Evolutionary conservation across 2,888 invertebrate genomes (phyloP), one percentile per base, ranked within the genome.

Genomic region (Tholera decimalis): DNA sequence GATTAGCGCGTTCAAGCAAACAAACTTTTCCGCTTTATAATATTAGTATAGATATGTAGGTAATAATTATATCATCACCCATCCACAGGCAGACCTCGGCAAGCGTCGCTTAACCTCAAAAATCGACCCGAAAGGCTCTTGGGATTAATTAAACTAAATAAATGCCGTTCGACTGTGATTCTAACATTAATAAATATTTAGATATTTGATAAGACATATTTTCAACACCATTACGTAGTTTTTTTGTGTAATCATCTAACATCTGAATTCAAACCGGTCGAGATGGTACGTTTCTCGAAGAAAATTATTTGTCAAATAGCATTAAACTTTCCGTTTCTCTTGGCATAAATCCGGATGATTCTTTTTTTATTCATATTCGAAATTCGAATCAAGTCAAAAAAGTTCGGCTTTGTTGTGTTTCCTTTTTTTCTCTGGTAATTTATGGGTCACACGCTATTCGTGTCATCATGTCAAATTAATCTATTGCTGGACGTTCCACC

Each of bases 401-500:
- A 20, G 7, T 47, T 33, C 2, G 8, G 22, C 0, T 4, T 20
- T n/a, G 11, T 28, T n/a, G 24, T 13, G 13, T 9, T 39, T 46
- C 3, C 1, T 39, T 8, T 15, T 44, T 51, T 39, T 9, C 8
- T 33, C 30, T 72, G 26, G 22, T 24, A 13, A 35, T 57, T 37
- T 69, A 22, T 71, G 15, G 35, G 35, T n/a, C 22, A 43, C 41
- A 72, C 28, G 62, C 18, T 28, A 71, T 72, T 28, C 18, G 22
- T 41, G 47, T 28, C 33, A 39, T 41, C 26, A 13, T 66, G 41
- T 13, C 22, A 43, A 66, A 49, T 47, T 33, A n/a, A n/a, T 71
- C 33, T 71, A 39, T 47, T 24, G 26, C 39, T 18, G 47, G 47
- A 61, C 62, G 72, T 43, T 66, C 62, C 72, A 18, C 24, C 20